Base-by-base conservation (phyloP, 2,113 vertebrate species). In the Gasterosteus nipponicus region DNA sequence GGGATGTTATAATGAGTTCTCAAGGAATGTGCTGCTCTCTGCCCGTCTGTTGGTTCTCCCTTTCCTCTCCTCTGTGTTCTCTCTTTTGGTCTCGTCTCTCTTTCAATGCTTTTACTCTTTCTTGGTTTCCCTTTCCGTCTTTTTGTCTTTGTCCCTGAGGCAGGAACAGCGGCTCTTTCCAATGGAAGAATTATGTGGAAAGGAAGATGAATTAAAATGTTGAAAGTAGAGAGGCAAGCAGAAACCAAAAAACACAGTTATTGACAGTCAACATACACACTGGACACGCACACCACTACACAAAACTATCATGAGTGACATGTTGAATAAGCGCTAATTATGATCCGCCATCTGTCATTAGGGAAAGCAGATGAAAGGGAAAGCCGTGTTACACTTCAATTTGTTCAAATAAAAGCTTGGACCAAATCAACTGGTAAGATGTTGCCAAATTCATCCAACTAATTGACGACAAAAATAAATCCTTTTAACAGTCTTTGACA, bases 1-100 rank as follows among this genome's bases (percentile, higher is more conserved):
- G 60, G 77, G 39, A 82, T 56, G 65, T 54, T 76, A 53, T 86
- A 90, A 88, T 90, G 70, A 81, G 80, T 53, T 83, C 86, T 78
- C 77, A 26, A 54, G 80, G 80, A 14, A 42, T 15, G 10, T 65
- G 62, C 47, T 35, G 46, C 53, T 82, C 49, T 64, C 39, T 44
- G 12, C 51, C 66, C 58, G 29, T 72, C 39, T 70, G 73, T 54
- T 65, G 31, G 10, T 63, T 69, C 68, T 79, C 69, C 1, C 47
- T 56, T 58, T 68, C 33, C 18, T 35, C 39, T 57, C 47, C 22
- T 26, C 14, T 65, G 12, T 47, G 9, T 62, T 38, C 19, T n/a
- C 31, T 54, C 18, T 69, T 4, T 41, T 22, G 0, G 3, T 65
- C 64, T 38, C 10, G 1, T n/a, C 29, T 38, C 31, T 62, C 2